phyloP scores from a whole-genome alignment of 2,888 invertebrate species.

The Thereva nobilitata region DNA sequence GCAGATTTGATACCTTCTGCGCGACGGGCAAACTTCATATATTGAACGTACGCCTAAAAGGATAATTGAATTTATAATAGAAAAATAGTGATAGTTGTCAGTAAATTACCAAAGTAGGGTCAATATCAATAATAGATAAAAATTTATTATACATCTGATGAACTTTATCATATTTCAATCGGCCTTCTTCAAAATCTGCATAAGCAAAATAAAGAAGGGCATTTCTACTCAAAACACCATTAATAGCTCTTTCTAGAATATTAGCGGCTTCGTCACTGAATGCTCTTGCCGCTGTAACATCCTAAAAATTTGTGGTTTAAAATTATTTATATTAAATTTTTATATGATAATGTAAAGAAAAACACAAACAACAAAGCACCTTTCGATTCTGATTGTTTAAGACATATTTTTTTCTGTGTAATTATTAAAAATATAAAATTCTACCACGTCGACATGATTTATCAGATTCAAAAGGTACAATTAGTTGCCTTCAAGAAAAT shows the following conservation, averaged over 20 bases:
- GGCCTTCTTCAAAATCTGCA: constrained; percentile 97
- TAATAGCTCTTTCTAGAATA: constrained; percentile 93
- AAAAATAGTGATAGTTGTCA: constrained; percentile 12
- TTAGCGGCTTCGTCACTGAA: constrained; percentile 94
- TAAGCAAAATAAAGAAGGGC: constrained; percentile 96
- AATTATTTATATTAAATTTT: constrained; percentile 5
- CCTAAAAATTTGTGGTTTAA: constrained; percentile 62
- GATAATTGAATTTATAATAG: constrained; percentile 9
- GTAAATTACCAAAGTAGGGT: constrained; percentile 84
- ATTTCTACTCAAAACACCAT: constrained; percentile 84
- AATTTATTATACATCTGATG: constrained; percentile 94
- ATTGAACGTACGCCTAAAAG: constrained; percentile 88
- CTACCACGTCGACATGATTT: too few species aligned
- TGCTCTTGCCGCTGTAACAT: constrained; percentile 87
- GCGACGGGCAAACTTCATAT: constrained; percentile 97
- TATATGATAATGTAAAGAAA: constrained; percentile 49
- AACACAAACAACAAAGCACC: constrained; percentile 49
- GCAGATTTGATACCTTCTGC: constrained; percentile 98
- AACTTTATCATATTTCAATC: constrained; percentile 93
- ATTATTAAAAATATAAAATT: too few species aligned
- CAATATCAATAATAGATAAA: constrained; percentile 84
- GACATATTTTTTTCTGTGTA: too few species aligned
- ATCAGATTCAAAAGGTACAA: too few species aligned
- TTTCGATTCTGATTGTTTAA: constrained; percentile 49
- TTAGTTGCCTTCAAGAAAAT: too few species aligned